Evolutionary conservation across 1,140 invertebrate species (phyloP), one percentile per base, ranked within the genome.

Genomic region (Camponotus floridanus): DNA sequence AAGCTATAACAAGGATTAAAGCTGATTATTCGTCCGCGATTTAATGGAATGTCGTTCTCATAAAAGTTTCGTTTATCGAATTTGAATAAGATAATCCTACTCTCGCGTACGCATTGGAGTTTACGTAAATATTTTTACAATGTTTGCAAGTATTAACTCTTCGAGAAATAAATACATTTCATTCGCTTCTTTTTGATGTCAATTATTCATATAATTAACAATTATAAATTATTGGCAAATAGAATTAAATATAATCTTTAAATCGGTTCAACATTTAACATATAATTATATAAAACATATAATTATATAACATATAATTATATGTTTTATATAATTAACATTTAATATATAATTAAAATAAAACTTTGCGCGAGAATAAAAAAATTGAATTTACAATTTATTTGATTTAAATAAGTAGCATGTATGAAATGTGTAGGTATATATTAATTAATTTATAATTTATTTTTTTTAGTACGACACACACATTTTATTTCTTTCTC

Each of bases 21-120:
- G 8, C 11, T 42, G 51, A 61, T 76, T 76, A 51, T 48, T 42
- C 11, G 51, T n/a, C 2, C 9, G 48, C 21, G 33, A 42, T 39
- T 76, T 13, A 61, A 15, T 8, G 33, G 15, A 39, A 59, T 11
- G 33, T 18, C n/a, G 55, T 39, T 74, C 18, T 39, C n/a, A 13
- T 45, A 51, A 76, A 61, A 76, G 3, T 76, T 59, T 36, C 26
- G 55, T 39, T 59, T 61, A 31, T 42, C 33, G 13, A 76, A 76
- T 61, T n/a, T 11, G 18, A 74, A 61, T 76, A 7, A 15, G 11
- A 2, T 15, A 76, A 76, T 26, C 55, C 4, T 6, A 59, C 3
- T 39, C 26, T 4, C n/a, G 6, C 36, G 36, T 26, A 57, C 21
- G 15, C 8, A 51, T 42, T 9, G 42, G 21, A 21, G 26, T 9